Evolutionary conservation across 2,888 invertebrate genomes (phyloP).

Genomic region (Eilema caniola): DNA sequence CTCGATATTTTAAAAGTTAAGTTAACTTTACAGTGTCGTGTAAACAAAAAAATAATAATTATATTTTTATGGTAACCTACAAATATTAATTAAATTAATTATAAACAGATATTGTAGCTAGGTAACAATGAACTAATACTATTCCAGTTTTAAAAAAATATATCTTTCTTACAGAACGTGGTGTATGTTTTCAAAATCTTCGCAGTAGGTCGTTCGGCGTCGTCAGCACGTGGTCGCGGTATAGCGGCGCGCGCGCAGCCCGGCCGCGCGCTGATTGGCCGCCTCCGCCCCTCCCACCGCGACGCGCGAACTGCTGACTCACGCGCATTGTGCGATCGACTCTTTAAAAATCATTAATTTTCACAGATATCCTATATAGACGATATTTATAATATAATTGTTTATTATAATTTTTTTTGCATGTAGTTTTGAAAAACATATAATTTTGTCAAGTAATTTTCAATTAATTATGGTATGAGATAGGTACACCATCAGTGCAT

Average conservation of each 20-base stretch:
- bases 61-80: not conserved
- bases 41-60: not conserved
- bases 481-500: not conserved
- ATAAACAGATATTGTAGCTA: not conserved
- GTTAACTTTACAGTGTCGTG: not conserved
- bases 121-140: not conserved
- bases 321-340: constrained; percentile 43
- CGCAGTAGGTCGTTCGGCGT: constrained; percentile 37
- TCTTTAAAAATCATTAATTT: constrained; percentile 18
- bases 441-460: not conserved
- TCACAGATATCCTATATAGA: constrained; percentile 16
- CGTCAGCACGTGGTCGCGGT: constrained; percentile 69
- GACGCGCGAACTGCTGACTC: constrained; percentile 65
- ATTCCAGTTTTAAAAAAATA: not conserved
- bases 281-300: constrained; percentile 77
- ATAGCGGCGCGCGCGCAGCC: constrained; percentile 63
- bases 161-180: not conserved
- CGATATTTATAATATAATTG: not conserved
- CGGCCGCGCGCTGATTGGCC: constrained; percentile 72
- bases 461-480: not conserved
- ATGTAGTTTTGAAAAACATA: not conserved
- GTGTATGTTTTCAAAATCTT: constrained; percentile 7
- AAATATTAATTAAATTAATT: not conserved
- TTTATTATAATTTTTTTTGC: not conserved
- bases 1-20: not conserved